Conservation (phyloP, 2,888 invertebrate species). For the Emmelina monodactyla region DNA sequence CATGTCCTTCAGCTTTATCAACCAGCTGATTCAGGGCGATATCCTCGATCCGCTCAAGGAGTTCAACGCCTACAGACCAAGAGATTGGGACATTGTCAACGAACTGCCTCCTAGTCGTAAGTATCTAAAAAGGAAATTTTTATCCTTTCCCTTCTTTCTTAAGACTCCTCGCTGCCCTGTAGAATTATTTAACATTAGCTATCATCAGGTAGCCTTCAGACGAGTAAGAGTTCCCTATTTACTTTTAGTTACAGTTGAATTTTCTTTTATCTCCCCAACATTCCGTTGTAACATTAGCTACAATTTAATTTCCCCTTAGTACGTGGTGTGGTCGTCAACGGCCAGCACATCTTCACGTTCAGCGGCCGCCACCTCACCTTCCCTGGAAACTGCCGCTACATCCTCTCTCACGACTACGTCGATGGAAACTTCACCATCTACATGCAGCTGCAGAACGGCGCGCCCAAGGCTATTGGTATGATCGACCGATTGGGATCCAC, state of each 20-base stretch:
- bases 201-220: no score
- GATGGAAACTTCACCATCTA: conserved; percentile 87
- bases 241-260: not conserved
- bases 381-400: conserved; percentile 84
- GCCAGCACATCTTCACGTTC: conserved; percentile 88
- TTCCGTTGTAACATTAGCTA: not conserved
- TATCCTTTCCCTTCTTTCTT: no score
- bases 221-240: not conserved
- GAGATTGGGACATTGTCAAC: conserved; percentile 58
- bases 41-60: conserved; percentile 60
- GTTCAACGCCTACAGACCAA: conserved; percentile 64
- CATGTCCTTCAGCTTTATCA: conserved; percentile 67
- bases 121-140: conserved; percentile 19
- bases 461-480: conserved; percentile 72
- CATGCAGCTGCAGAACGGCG: conserved; percentile 74
- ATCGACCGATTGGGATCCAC: conserved; percentile 72
- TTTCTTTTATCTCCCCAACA: no score
- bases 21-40: conserved; percentile 68
- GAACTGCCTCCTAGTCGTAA: conserved; percentile 71
- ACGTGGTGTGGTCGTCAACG: conserved; percentile 76
- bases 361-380: conserved; percentile 83
- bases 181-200: no score
- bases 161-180: no score
- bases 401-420: conserved; percentile 82
- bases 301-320: conserved; percentile 42